phyloP scores from a whole-genome alignment of 2,888 invertebrate species.

The Resseliella maxima region DNA sequence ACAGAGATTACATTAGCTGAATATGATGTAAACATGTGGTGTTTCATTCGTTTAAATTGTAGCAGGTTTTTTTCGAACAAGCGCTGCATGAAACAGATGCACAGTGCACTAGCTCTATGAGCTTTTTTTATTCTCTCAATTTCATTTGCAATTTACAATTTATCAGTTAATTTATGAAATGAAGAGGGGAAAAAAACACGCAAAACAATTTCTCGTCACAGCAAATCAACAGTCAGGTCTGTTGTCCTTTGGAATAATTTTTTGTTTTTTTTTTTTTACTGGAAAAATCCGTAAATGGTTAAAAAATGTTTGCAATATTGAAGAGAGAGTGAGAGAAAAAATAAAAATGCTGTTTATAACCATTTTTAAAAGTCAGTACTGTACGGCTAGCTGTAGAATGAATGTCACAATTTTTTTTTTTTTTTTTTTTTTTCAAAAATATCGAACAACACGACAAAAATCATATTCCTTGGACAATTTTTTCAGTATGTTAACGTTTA shows the following conservation, averaged over 20 bases:
- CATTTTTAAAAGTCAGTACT: conserved; percentile 3
- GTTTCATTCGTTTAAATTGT: not conserved
- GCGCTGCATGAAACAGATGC: not conserved
- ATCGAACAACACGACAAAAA: not conserved
- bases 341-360: conserved; percentile 30
- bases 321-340: not conserved
- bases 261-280: not conserved
- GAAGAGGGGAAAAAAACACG: not conserved
- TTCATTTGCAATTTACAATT: conserved; percentile 29
- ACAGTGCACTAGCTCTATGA: not conserved
- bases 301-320: conserved; percentile 50
- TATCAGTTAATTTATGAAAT: conserved; percentile 18
- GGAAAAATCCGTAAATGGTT: conserved; percentile 10
- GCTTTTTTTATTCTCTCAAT: not conserved
- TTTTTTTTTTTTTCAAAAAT: no score
- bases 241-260: conserved; percentile 46
- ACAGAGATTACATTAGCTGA: no score
- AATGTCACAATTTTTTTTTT: conserved; percentile 2
- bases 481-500: not conserved
- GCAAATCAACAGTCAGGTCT: not conserved
- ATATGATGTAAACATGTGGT: no score
- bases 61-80: not conserved
- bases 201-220: not conserved
- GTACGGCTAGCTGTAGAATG: not conserved
- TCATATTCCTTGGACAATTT: not conserved